These are phyloP conservation scores for Coptodon bakossiorum DNA, from an alignment of 2,113 vertebrate genomes.

Conservation along the genomic window DNA sequence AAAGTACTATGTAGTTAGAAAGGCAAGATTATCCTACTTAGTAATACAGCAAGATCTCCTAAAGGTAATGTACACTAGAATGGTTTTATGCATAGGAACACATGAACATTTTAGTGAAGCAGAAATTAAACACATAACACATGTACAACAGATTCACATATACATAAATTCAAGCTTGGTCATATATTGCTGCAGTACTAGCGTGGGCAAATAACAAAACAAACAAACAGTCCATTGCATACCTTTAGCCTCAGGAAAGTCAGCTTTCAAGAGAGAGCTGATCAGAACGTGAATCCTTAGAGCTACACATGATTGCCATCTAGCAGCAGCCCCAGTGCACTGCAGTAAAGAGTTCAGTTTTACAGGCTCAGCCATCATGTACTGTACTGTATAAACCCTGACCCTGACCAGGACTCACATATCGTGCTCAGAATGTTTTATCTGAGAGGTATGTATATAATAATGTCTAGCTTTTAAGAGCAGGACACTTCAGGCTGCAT, in stretches of 20 bases:
- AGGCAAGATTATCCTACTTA: not conserved
- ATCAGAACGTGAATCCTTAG: not conserved
- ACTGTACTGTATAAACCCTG: not conserved
- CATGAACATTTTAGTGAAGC: not conserved
- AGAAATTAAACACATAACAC: not conserved
- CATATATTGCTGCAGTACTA: not conserved
- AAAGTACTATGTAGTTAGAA: not conserved
- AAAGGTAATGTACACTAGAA: not conserved
- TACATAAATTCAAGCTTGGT: not conserved
- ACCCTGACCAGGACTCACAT: not conserved
- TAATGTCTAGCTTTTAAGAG: not conserved
- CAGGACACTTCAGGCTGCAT: not conserved
- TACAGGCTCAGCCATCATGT: not conserved
- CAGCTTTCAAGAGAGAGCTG: not conserved
- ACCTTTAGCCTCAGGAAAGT: not conserved
- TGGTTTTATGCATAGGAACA: not conserved
- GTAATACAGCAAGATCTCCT: not conserved
- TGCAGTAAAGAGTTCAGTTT: not conserved
- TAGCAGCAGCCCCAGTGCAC: not conserved
- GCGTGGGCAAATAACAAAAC: not conserved
- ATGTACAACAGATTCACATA: not conserved
- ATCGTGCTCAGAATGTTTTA: not conserved
- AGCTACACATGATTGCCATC: constrained; percentile 15
- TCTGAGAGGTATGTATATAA: not conserved
- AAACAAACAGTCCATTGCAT: not conserved